These are phyloP conservation scores for Pandemis heparana DNA, from an alignment of 2,888 invertebrate genomes.

Conservation along the genomic window DNA sequence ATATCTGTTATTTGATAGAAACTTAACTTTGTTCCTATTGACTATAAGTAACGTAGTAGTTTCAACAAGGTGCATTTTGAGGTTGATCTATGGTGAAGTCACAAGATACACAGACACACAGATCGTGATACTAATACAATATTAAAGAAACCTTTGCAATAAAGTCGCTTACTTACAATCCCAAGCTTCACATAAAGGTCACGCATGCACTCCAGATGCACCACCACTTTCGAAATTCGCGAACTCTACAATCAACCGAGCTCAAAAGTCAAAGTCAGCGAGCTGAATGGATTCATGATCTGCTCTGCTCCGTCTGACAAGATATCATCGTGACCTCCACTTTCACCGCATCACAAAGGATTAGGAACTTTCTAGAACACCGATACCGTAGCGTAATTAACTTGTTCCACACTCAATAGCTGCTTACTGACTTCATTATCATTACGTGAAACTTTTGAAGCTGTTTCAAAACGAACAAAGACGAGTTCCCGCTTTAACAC, in stretches of 20 bases:
- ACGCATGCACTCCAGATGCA: constrained; percentile 15
- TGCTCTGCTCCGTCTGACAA: constrained; percentile 62
- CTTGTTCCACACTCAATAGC: constrained; percentile 66
- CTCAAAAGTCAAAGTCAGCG: constrained; percentile 55
- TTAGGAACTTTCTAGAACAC: constrained; percentile 64
- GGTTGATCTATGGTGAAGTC: constrained; percentile 9
- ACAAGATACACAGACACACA: neutral
- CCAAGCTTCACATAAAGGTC: constrained; percentile 20
- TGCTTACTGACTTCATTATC: constrained; percentile 42
- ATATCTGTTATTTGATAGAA: neutral
- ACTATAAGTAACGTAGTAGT: neutral
- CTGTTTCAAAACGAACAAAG: constrained; percentile 37
- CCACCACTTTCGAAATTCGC: constrained; percentile 29
- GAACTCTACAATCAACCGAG: constrained; percentile 42
- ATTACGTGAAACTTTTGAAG: constrained; percentile 36
- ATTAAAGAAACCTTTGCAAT: neutral
- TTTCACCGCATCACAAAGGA: constrained; percentile 76
- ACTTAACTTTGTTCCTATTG: neutral
- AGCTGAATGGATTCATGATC: constrained; percentile 56
- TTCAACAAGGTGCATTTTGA: neutral
- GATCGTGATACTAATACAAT: neutral
- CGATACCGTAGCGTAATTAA: constrained; percentile 48
- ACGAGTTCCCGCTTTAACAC: constrained; percentile 11
- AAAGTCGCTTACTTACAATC: neutral
- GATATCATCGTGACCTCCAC: constrained; percentile 58